Percentiles rank a stretch among this genome's conserved stretches.
Evolutionary conservation across 2,888 invertebrate species (phyloP).

Genomic region (Venusia cambrica): DNA sequence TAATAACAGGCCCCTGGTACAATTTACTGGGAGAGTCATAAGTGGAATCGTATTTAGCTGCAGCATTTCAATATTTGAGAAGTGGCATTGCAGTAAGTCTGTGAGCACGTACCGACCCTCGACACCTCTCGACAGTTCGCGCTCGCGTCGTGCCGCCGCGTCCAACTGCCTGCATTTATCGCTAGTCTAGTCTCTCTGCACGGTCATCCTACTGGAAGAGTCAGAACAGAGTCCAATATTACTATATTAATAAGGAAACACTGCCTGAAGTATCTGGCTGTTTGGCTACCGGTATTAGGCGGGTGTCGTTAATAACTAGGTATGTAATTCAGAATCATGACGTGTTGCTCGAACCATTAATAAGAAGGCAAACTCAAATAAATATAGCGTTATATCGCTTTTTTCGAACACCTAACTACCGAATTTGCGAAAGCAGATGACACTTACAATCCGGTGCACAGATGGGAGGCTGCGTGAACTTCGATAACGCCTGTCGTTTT

Average conservation of each 20-base stretch:
- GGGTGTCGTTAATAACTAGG: too few species aligned
- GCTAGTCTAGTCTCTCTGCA: conserved; percentile 24
- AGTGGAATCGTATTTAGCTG: conserved; percentile 3
- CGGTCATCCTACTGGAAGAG: conserved; percentile 19
- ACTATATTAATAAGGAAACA: conserved; percentile 5
- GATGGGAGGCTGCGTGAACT: conserved; percentile 11
- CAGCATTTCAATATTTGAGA: conserved; percentile 21
- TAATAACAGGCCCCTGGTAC: too few species aligned
- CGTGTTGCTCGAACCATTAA: too few species aligned
- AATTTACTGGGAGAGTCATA: conserved; percentile 1
- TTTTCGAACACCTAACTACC: conserved; percentile 11
- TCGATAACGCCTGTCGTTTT: conserved; percentile 26
- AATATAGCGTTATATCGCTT: too few species aligned
- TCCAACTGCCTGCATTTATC: conserved; percentile 43
- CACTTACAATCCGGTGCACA: conserved; percentile 12
- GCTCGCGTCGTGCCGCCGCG: conserved; percentile 30
- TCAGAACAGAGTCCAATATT: background rate
- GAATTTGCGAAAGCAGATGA: conserved; percentile 12
- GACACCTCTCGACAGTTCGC: conserved; percentile 50
- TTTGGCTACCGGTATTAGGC: too few species aligned
- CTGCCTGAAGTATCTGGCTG: too few species aligned
- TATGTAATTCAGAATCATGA: too few species aligned
- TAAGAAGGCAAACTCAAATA: too few species aligned
- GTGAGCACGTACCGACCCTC: conserved; percentile 66
- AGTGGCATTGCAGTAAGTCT: conserved; percentile 34